These are phyloP conservation scores for Spodoptera litura DNA, from an alignment of 1,140 invertebrate genomes.

Conservation along the genomic window DNA sequence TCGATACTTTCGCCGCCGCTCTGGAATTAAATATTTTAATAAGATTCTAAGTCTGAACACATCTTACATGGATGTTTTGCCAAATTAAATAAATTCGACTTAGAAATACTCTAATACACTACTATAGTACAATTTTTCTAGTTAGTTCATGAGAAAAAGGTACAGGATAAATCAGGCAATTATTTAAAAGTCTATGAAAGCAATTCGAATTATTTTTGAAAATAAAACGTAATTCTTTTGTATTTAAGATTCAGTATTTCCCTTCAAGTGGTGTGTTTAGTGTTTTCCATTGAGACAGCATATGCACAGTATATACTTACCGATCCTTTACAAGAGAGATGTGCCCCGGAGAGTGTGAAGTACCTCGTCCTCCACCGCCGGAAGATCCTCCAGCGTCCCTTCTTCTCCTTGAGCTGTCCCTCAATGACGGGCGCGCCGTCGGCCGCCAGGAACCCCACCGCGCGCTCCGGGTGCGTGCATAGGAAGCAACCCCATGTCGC, in stretches of 20 bases:
- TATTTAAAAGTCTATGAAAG: no score
- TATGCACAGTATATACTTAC: slow-evolving; percentile 86
- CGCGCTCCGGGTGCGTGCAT: slow-evolving; percentile 96
- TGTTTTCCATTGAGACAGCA: no score
- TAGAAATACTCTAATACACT: no score
- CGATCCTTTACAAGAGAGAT: slow-evolving; percentile 94
- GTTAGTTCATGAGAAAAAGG: no score
- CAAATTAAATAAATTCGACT: no score
- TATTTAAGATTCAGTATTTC: no score
- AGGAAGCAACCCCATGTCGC: slow-evolving; percentile 94
- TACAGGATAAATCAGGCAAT: no score
- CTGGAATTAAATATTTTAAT: slow-evolving; percentile 68
- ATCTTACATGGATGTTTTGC: no score
- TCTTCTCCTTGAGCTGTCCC: slow-evolving; percentile 98
- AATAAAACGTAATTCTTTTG: no score
- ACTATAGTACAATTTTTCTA: no score
- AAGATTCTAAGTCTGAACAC: neutral
- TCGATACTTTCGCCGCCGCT: slow-evolving; percentile 92
- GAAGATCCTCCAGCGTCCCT: slow-evolving; percentile 96
- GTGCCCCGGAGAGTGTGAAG: slow-evolving; percentile 96
- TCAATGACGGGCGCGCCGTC: slow-evolving; percentile 92
- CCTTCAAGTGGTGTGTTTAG: no score
- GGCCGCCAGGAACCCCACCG: slow-evolving; percentile 92
- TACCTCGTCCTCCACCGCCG: slow-evolving; percentile 96
- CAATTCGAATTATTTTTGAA: no score